phyloP scores from a whole-genome alignment of 2,113 vertebrate species.

The Lagenorhynchus albirostris region DNA sequence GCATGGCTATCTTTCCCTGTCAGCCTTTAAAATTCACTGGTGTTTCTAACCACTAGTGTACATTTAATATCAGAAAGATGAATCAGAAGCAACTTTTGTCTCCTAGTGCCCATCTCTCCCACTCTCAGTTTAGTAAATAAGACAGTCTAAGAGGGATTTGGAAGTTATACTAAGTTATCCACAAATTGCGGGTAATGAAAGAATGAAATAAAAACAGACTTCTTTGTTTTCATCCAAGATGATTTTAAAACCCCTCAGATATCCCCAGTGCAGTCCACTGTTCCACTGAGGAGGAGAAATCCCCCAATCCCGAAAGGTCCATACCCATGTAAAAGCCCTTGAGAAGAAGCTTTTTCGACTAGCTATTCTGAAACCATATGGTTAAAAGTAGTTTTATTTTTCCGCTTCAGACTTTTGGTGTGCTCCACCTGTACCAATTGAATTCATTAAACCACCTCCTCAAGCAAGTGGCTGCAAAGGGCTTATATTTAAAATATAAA shows the following conservation, averaged over 20 bases:
- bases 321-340: not conserved
- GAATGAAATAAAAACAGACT: constrained; percentile 12
- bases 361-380: not conserved
- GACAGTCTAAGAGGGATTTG: not conserved
- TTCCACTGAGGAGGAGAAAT: not conserved
- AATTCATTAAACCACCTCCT: constrained; percentile 1
- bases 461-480: not conserved
- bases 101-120: not conserved
- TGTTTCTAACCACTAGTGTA: not conserved
- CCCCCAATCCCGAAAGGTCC: not conserved
- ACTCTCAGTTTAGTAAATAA: not conserved
- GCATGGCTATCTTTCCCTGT: not conserved
- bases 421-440: not conserved
- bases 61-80: not conserved
- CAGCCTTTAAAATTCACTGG: not conserved
- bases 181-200: constrained; percentile 36
- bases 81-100: constrained; percentile 15
- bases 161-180: not conserved
- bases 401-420: constrained; percentile 6
- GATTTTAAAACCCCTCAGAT: not conserved
- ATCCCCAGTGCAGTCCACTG: not conserved
- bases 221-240: not conserved
- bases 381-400: constrained; percentile 13
- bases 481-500: not conserved
- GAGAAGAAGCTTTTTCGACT: not conserved